A percentile compares a stretch with the other conserved stretches of the same genome.
Evolutionary conservation across 2,797 vertebrate genomes (phyloP).

Genomic region (Paguma larvata): DNA sequence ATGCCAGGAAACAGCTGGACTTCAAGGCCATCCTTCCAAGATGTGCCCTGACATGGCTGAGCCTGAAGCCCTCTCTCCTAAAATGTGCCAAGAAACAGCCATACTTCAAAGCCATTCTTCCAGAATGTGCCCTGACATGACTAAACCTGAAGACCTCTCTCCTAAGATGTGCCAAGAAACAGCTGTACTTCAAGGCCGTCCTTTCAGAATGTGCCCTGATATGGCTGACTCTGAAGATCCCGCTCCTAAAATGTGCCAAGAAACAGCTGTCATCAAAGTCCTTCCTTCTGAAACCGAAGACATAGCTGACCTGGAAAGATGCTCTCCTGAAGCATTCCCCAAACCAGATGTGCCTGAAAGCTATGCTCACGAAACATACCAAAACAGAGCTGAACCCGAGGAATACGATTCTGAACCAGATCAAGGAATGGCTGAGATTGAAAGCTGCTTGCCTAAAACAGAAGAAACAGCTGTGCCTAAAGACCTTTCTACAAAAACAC

Average conservation of each 20-base stretch:
- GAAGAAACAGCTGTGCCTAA: slow-evolving; percentile 45
- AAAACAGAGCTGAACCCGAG: neutral
- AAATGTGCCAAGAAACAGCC: neutral
- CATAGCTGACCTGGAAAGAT: neutral
- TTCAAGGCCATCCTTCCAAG: slow-evolving; percentile 23
- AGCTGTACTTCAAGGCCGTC: neutral
- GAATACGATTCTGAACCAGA: slow-evolving; percentile 26
- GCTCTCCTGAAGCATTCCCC: neutral
- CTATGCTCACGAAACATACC: neutral
- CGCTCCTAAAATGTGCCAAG: neutral
- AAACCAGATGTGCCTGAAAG: slow-evolving; percentile 20
- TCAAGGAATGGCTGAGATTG: neutral
- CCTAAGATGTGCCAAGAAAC: neutral
- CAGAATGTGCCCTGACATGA: neutral
- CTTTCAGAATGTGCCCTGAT: neutral
- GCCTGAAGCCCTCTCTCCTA: neutral
- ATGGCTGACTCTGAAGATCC: neutral
- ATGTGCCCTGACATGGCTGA: neutral
- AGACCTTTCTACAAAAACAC: slow-evolving; percentile 60
- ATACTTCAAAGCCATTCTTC: neutral
- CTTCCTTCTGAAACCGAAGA: slow-evolving; percentile 52
- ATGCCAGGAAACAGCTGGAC: neutral
- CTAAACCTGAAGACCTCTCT: neutral
- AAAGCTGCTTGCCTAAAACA: slow-evolving; percentile 35
- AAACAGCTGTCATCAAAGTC: neutral